Percentiles rank a stretch among this genome's conserved stretches.
These are phyloP conservation scores for Hippocampus kuda DNA, from an alignment of 2,797 vertebrate genomes.

Conservation along the genomic window DNA sequence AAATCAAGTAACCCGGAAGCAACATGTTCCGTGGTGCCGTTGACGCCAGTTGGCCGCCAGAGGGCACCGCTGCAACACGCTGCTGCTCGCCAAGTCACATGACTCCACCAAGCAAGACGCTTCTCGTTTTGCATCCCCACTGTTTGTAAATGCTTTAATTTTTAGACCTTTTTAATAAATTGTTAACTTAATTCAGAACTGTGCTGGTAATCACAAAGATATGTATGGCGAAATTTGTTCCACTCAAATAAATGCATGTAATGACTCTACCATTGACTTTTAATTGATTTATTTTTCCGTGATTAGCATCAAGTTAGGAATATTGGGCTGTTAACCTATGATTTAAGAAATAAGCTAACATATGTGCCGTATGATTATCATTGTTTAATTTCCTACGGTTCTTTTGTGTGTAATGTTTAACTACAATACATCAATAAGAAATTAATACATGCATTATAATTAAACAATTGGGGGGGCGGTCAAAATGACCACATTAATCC, in stretches of 20 bases:
- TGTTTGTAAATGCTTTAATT: conserved; percentile 71
- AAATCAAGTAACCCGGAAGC: conserved; percentile 7
- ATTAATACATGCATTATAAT: too few species aligned
- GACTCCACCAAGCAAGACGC: conserved; percentile 4
- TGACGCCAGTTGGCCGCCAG: conserved; percentile 41
- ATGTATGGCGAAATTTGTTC: conserved; percentile 70
- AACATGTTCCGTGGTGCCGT: background rate
- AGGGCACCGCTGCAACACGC: conserved; percentile 24
- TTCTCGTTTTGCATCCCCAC: conserved; percentile 35
- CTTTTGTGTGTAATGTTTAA: too few species aligned
- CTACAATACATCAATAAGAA: too few species aligned
- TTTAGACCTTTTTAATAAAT: conserved; percentile 71
- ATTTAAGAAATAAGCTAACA: background rate
- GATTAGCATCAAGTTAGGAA: background rate
- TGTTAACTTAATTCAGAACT: conserved; percentile 72
- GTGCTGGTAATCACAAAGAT: conserved; percentile 73
- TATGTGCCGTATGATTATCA: background rate
- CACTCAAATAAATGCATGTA: conserved; percentile 77
- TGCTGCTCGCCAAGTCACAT: conserved; percentile 12
- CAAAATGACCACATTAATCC: too few species aligned
- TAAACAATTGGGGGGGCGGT: too few species aligned
- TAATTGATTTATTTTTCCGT: background rate
- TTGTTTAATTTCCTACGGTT: too few species aligned
- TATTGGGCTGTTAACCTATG: background rate
- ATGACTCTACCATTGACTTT: conserved; percentile 43